phyloP scores from a whole-genome alignment of 2,888 invertebrate species.

The Crepidodera aurea region DNA sequence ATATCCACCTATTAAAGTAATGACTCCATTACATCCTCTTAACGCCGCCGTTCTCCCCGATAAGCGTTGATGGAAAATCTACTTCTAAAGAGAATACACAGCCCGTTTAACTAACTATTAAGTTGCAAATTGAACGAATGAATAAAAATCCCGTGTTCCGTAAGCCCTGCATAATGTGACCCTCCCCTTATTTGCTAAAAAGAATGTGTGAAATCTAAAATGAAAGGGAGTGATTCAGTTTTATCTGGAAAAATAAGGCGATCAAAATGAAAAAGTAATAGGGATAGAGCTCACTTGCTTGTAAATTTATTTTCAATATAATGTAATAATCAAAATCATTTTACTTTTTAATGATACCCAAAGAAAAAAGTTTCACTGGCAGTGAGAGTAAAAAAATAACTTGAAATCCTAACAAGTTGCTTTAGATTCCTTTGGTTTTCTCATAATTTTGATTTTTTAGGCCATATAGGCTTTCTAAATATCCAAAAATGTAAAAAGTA shows the following conservation, averaged over 20 bases:
- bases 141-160: neutral
- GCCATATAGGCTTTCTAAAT: no score
- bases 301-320: no score
- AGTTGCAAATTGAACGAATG: neutral
- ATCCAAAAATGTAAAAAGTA: no score
- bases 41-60: neutral
- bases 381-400: no score
- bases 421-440: no score
- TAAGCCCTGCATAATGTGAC: neutral
- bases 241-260: neutral
- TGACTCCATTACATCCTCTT: conserved; percentile 5
- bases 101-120: neutral
- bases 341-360: no score
- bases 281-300: no score
- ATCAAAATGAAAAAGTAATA: no score
- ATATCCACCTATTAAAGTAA: conserved; percentile 2
- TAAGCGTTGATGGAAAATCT: conserved; percentile 4
- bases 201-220: neutral
- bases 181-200: neutral
- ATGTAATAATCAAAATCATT: no score
- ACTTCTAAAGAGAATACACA: neutral
- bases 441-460: no score
- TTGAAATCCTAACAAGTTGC: no score
- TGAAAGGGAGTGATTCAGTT: neutral
- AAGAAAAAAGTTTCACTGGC: no score